Evolutionary conservation across 1,140 invertebrate species (phyloP).

Genomic region (Idris sp.): DNA sequence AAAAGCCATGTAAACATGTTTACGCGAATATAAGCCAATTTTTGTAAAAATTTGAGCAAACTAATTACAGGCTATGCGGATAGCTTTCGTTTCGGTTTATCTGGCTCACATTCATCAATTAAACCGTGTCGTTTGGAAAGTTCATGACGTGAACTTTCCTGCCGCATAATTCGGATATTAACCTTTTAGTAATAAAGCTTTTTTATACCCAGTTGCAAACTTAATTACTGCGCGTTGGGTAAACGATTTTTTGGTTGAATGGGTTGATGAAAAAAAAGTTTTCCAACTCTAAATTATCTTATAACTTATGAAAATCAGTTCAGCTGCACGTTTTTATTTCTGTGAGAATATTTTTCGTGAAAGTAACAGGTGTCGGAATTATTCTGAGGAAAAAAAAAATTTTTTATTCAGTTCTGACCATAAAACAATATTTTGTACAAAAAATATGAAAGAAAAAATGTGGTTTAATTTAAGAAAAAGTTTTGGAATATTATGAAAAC

Average conservation of each 20-base stretch:
- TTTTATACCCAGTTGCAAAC: not conserved
- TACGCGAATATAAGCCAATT: slow-evolving; percentile 7
- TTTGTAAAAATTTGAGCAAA: slow-evolving; percentile 29
- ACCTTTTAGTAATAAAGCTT: slow-evolving; percentile 42
- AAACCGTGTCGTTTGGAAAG: slow-evolving; percentile 48
- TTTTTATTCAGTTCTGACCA: too few relatives aligned
- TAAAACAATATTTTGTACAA: too few relatives aligned
- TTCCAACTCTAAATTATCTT: too few relatives aligned
- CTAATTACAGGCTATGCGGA: slow-evolving; percentile 16
- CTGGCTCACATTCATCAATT: slow-evolving; percentile 39
- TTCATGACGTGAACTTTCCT: slow-evolving; percentile 48
- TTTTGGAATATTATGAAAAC: too few relatives aligned
- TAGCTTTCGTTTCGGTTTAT: slow-evolving; percentile 42
- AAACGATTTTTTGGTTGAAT: too few relatives aligned
- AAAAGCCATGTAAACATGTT: slow-evolving; percentile 26
- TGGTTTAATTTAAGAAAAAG: too few relatives aligned
- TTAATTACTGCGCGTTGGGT: too few relatives aligned
- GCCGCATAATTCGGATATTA: slow-evolving; percentile 42
- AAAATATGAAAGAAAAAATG: too few relatives aligned
- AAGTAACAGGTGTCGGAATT: slow-evolving; percentile 13
- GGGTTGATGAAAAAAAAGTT: slow-evolving; percentile 4
- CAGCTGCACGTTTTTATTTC: too few relatives aligned
- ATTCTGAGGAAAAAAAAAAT: too few relatives aligned
- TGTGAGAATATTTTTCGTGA: too few relatives aligned
- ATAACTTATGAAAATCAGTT: too few relatives aligned